Percentiles rank a stretch among this genome's conserved stretches.
Evolutionary conservation across 2,113 vertebrate genomes (phyloP).

Genomic region (Phyllopteryx taeniolatus): DNA sequence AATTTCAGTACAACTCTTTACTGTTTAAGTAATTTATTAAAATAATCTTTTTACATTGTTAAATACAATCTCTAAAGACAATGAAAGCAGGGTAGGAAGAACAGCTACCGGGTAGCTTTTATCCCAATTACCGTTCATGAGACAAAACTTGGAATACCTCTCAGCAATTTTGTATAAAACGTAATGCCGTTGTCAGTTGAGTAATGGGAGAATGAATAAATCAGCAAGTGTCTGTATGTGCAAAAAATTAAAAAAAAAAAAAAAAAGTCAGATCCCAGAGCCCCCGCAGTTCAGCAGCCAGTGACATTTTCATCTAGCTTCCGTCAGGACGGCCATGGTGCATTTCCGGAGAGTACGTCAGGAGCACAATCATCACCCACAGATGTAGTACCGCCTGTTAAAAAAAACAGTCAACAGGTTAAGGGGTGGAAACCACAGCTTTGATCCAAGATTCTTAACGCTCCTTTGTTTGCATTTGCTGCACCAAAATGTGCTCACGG

Average conservation of each 20-base stretch:
- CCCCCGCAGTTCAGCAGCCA: slow-evolving; percentile 54
- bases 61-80: slow-evolving; percentile 61
- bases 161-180: slow-evolving; percentile 34
- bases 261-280: slow-evolving; percentile 41
- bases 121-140: slow-evolving; percentile 35
- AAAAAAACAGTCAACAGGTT: slow-evolving; percentile 11
- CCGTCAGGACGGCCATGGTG: slow-evolving; percentile 80
- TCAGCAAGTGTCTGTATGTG: slow-evolving; percentile 54
- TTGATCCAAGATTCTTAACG: too few species aligned
- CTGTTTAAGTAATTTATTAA: slow-evolving; percentile 58
- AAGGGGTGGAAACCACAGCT: not conserved
- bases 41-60: slow-evolving; percentile 63
- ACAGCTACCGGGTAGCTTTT: slow-evolving; percentile 17
- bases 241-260: slow-evolving; percentile 64
- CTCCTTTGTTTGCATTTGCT: not conserved
- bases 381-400: slow-evolving; percentile 87
- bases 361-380: slow-evolving; percentile 97
- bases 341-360: slow-evolving; percentile 97
- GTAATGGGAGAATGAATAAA: slow-evolving; percentile 21
- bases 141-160: slow-evolving; percentile 23
- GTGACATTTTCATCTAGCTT: slow-evolving; percentile 56
- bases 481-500: not conserved
- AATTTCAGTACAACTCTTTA: not conserved
- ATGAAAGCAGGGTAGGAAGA: slow-evolving; percentile 25
- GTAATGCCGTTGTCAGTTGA: slow-evolving; percentile 14